Base-by-base conservation (phyloP, 2,113 vertebrate genomes). In the Pterocles gutturalis region DNA sequence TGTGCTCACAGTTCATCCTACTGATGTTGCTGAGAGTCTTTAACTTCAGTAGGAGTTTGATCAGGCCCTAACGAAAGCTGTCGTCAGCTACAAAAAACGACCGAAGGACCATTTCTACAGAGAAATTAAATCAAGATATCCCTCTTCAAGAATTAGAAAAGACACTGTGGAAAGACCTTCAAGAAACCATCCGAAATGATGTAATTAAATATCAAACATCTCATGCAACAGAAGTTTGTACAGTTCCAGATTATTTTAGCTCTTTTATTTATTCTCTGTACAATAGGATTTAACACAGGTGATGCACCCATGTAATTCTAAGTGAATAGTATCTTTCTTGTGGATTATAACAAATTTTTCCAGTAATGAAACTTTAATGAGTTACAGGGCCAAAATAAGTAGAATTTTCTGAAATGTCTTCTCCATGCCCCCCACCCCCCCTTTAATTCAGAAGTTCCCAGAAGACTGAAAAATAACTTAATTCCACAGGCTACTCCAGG, bases 191-290 rank as follows among this genome's bases (percentile, higher is more conserved):
- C 20, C 81, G 76, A 70, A 81, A 94, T 57, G 38, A 78, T 17
- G 29, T 79, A 84, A 55, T 75, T 80, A 88, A 81, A 75, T 36
- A 57, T n/a, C 46, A 80, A 64, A 51, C 20, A 41, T 58, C 24
- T 91, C 45, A 89, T 48, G 41, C 31, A 41, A 43, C 10, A 81
- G 38, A 80, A 34, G 22, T 84, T 88, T 91, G 71, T 71, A 36
- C 11, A 76, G 53, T 81, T 65, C 17, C 64, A 65, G 41, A 43
- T 92, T 82, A 77, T 88, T 94, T 96, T 76, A 43, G 65, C 53
- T 90, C n/a, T 93, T 96, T 97, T 94, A 88, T 92, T 89, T 89
- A 71, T 89, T 90, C 71, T 96, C 81, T 67, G 29, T 64, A 51
- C 54, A 92, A 77, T 11, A 38, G 70, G 88, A 87, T 55, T 90